phyloP scores from a whole-genome alignment of 2,113 vertebrate species.

The Tragulus kanchil region DNA sequence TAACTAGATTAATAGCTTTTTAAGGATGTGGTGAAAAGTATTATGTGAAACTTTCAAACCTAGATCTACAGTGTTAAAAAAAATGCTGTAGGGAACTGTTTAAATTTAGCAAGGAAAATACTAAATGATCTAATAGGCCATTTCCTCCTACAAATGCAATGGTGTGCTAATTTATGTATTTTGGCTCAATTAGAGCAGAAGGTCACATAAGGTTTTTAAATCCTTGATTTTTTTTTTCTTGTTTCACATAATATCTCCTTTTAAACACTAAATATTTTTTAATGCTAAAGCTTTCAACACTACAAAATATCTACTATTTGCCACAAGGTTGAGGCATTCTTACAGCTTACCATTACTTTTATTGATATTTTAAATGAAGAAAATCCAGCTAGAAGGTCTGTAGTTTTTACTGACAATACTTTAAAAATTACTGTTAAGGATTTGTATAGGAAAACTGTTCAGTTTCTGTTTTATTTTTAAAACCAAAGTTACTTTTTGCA shows the following conservation, averaged over 20 bases:
- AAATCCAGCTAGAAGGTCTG: not conserved
- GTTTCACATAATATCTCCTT: slow-evolving; percentile 53
- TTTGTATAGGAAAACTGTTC: not conserved
- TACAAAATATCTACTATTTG: slow-evolving; percentile 22
- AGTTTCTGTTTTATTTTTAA: slow-evolving; percentile 43
- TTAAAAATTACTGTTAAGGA: slow-evolving; percentile 2
- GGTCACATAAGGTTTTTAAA: slow-evolving; percentile 73
- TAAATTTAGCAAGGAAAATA: slow-evolving; percentile 63
- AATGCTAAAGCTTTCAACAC: slow-evolving; percentile 48
- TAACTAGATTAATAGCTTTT: slow-evolving; percentile 44
- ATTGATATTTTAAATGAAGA: not conserved
- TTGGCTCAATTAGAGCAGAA: slow-evolving; percentile 67
- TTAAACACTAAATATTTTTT: slow-evolving; percentile 49
- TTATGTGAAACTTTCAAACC: slow-evolving; percentile 52
- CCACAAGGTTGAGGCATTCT: not conserved
- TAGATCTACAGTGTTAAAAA: slow-evolving; percentile 13
- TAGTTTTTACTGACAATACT: not conserved
- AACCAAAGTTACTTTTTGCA: not conserved
- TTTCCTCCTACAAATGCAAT: slow-evolving; percentile 51
- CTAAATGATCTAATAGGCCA: slow-evolving; percentile 52
- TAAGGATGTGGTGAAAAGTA: slow-evolving; percentile 59
- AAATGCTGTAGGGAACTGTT: slow-evolving; percentile 44
- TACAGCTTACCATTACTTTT: not conserved
- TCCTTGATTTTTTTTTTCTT: not conserved
- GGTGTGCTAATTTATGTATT: slow-evolving; percentile 66